Base-by-base conservation (phyloP, 2,888 invertebrate genomes). In the Thecocarcelia acutangulata region DNA sequence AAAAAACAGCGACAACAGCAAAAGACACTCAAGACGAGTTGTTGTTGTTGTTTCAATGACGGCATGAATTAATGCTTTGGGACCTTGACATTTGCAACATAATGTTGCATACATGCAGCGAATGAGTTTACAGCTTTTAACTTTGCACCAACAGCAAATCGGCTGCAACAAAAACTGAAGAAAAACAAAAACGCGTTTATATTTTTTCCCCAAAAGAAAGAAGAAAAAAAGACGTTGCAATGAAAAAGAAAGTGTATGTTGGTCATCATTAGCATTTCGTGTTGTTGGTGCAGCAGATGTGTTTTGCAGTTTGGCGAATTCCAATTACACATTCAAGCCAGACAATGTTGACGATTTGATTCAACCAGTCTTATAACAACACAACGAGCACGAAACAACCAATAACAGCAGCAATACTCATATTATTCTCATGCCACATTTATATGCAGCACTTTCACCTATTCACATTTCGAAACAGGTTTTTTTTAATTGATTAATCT, bases 31-130 rank as follows among this genome's bases (percentile, higher is more conserved):
- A 56, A 50, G 46, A 63, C 70, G n/a, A n/a, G n/a, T n/a, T n/a
- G n/a, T n/a, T n/a, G n/a, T 66, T 61, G 59, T 58, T 58, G 19
- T 63, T 69, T 24, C 3, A 64, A 64, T 74, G 74, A 28, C 58
- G 75, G 74, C 58, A 37, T 70, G 64, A 13, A 12, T 64, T 58
- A 74, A 70, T 59, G 58, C 61, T 64, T 40, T 82, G 82, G 69
- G 82, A 82, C 82, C 82, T 82, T 82, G 82, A 82, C 82, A 78
- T 82, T 82, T 82, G 78, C 82, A 70, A 78, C 78, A 78, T 78
- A 50, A 66, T 78, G 82, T 64, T 78, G 82, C 63, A 69, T 42
- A 72, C 33, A 28, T 6, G 42, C 17, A 28, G 19, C 50, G 17
- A 54, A 73, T 63, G 44, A 44, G 42, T 56, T 76, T 69, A 54